A percentile compares a stretch with the other conserved stretches of the same genome.
Evolutionary conservation across 2,797 vertebrate genomes (phyloP).

Genomic region (Phataginus tetradactyla): DNA sequence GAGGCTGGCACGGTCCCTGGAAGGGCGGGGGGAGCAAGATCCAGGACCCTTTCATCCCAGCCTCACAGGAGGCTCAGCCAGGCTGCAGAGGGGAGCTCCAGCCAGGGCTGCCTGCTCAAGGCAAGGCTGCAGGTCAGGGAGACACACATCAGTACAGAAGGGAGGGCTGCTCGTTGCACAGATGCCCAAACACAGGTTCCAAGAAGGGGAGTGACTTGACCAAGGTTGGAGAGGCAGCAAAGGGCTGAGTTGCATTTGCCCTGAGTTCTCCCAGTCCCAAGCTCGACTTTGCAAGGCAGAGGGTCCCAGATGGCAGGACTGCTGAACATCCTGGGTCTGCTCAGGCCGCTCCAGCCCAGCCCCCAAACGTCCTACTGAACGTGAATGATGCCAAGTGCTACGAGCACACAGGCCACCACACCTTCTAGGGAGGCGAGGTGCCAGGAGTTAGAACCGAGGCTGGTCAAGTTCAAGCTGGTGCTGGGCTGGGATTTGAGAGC

Average conservation of each 20-base stretch:
- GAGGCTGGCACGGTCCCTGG: constrained; percentile 94
- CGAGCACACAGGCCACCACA: fast-evolving
- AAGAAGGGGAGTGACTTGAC: background rate
- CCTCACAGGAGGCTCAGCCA: background rate
- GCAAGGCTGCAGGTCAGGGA: background rate
- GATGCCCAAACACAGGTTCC: fast-evolving
- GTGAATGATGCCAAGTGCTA: background rate
- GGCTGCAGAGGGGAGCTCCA: background rate
- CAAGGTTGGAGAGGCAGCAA: background rate
- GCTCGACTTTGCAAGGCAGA: background rate
- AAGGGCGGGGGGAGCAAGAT: constrained; percentile 33
- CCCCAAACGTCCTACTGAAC: background rate
- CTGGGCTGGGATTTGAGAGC: background rate
- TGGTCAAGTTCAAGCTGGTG: background rate
- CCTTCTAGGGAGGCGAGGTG: background rate
- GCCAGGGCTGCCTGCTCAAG: background rate
- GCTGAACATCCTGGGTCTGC: background rate
- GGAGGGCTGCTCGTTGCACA: background rate
- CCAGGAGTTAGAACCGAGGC: background rate
- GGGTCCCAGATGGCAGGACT: background rate
- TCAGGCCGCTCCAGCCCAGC: background rate
- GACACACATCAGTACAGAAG: fast-evolving
- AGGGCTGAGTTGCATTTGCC: background rate
- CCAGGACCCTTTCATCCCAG: background rate
- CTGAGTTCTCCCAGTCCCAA: background rate